A percentile compares a stretch with the other conserved stretches of the same genome.
Evolutionary conservation across 2,113 vertebrate species (phyloP).

Genomic region (Oncorhynchus kisutch): DNA sequence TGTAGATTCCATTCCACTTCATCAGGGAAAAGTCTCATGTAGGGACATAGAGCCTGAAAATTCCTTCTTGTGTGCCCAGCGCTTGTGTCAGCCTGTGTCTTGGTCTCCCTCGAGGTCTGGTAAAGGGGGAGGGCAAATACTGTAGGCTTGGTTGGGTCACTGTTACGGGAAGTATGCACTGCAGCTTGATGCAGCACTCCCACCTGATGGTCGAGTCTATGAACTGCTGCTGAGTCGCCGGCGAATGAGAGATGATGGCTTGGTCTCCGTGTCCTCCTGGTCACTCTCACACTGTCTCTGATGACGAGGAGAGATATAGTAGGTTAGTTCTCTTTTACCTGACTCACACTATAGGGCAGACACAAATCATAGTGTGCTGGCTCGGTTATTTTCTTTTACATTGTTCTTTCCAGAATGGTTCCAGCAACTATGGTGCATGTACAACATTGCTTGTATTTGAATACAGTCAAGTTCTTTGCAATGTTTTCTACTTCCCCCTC

Average conservation of each 20-base stretch:
- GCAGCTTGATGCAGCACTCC: background rate
- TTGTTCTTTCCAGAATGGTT: conserved; percentile 61
- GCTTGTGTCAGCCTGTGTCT: background rate
- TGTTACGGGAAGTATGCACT: background rate
- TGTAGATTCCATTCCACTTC: background rate
- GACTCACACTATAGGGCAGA: background rate
- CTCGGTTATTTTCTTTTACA: conserved; percentile 77
- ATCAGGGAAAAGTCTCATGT: background rate
- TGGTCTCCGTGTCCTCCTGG: conserved; percentile 67
- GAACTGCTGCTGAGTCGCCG: conserved; percentile 76
- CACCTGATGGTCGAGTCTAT: conserved; percentile 37
- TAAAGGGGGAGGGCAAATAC: background rate
- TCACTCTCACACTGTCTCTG: conserved; percentile 80
- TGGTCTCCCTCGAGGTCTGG: background rate
- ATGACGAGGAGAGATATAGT: conserved; percentile 31
- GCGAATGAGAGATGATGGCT: conserved; percentile 57
- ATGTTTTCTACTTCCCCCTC: too few species aligned
- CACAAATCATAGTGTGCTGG: background rate
- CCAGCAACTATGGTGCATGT: background rate
- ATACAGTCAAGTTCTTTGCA: too few species aligned
- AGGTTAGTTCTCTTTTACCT: too few species aligned
- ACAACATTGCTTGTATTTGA: too few species aligned
- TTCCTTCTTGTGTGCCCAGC: background rate
- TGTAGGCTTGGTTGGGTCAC: background rate
- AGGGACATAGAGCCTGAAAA: background rate